Conservation (phyloP, 2,113 vertebrate species). For the Jacana jacana region DNA sequence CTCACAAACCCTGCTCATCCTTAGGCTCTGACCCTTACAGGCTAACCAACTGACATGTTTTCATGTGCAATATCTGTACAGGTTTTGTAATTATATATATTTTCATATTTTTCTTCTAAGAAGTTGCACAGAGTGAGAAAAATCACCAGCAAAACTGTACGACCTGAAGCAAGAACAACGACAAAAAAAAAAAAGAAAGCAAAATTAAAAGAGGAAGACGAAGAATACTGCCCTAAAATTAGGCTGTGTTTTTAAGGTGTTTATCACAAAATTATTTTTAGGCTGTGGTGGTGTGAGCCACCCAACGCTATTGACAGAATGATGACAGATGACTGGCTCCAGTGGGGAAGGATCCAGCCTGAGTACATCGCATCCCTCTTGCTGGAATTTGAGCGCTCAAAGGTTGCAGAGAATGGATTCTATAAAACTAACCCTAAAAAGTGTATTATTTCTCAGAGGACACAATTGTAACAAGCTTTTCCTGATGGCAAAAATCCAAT, state of each 20-base stretch:
- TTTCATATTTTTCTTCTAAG: neutral
- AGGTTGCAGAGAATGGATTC: slow-evolving; percentile 61
- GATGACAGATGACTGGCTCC: neutral
- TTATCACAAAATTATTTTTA: neutral
- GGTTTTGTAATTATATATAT: neutral
- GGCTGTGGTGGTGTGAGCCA: neutral
- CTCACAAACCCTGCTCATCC: neutral
- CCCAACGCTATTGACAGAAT: neutral
- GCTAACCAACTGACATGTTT: neutral
- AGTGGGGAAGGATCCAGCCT: slow-evolving; percentile 3
- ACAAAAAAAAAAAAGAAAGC: neutral
- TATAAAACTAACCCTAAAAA: slow-evolving; percentile 59
- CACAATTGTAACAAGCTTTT: slow-evolving; percentile 51
- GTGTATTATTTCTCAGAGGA: slow-evolving; percentile 68
- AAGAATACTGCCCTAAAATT: slow-evolving; percentile 30
- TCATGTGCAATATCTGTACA: neutral
- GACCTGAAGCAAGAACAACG: neutral
- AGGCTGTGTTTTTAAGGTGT: neutral
- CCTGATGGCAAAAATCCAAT: slow-evolving; percentile 72
- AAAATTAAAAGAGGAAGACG: neutral
- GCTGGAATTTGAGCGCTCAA: slow-evolving; percentile 8
- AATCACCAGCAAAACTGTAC: neutral
- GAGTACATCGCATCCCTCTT: neutral
- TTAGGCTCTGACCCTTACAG: neutral
- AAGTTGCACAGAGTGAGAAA: neutral